Conservation (phyloP, 1,140 invertebrate species). For the Leptonema lineaticorne region DNA sequence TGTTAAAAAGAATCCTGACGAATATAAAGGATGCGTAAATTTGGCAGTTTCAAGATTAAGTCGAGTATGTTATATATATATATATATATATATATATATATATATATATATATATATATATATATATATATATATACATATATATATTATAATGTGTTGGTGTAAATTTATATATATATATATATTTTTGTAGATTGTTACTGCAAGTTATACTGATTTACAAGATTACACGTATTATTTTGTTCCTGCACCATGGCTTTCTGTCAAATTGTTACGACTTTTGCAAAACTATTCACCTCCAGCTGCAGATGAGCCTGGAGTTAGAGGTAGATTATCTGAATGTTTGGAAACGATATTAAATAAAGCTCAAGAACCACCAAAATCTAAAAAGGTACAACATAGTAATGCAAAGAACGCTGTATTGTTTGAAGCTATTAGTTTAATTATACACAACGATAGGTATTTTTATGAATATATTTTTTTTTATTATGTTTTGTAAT, state of each 20-base stretch:
- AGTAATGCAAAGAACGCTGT: constrained; percentile 99
- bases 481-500: too few relatives aligned
- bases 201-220: constrained; percentile 95
- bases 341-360: constrained; percentile 99
- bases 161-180: too few relatives aligned
- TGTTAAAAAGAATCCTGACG: constrained; percentile 97
- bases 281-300: constrained; percentile 98
- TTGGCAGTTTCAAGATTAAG: constrained; percentile 95
- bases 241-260: constrained; percentile 99
- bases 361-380: constrained; percentile 98
- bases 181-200: constrained; percentile 90
- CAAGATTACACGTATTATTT: constrained; percentile 99
- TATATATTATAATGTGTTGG: too few relatives aligned
- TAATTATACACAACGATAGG: constrained; percentile 99
- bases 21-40: constrained; percentile 99
- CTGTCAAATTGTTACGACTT: constrained; percentile 94
- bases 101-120: not conserved
- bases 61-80: constrained; percentile 62
- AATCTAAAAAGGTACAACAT: constrained; percentile 99
- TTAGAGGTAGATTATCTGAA: constrained; percentile 92
- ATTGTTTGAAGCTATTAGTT: constrained; percentile 98
- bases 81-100: too few relatives aligned
- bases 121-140: too few relatives aligned
- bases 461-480: too few relatives aligned
- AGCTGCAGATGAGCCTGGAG: constrained; percentile 92